phyloP scores from a whole-genome alignment of 2,113 vertebrate genomes.

The Pelmatolapia mariae region DNA sequence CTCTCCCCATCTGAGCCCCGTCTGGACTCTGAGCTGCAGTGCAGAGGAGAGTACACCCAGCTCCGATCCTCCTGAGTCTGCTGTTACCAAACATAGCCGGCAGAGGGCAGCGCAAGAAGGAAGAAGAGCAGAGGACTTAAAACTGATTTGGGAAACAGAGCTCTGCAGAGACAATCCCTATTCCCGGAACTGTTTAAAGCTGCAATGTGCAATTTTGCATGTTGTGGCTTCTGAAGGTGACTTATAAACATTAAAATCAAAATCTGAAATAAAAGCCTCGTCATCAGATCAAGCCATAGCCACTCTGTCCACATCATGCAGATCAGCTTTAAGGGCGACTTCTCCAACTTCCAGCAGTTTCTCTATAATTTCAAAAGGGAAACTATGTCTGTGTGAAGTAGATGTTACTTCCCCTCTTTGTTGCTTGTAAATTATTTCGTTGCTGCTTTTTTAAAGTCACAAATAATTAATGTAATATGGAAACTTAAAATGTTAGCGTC shows the following conservation, averaged over 20 bases:
- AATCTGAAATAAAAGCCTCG: background rate
- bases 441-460: background rate
- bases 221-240: background rate
- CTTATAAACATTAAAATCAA: background rate
- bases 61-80: slow-evolving; percentile 90
- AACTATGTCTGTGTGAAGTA: background rate
- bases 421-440: background rate
- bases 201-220: background rate
- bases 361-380: background rate
- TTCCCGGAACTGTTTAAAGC: background rate
- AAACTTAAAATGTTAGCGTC: background rate
- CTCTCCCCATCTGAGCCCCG: slow-evolving; percentile 85
- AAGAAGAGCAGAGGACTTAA: slow-evolving; percentile 42
- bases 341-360: background rate
- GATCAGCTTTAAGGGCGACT: background rate
- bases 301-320: background rate
- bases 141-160: background rate
- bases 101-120: slow-evolving; percentile 64
- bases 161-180: background rate
- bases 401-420: background rate
- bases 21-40: slow-evolving; percentile 81
- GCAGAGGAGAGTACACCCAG: slow-evolving; percentile 94
- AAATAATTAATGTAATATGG: background rate
- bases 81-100: slow-evolving; percentile 52
- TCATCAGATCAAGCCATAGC: background rate